Evolutionary conservation across 1,140 invertebrate species (phyloP), one percentile per base, ranked within the genome.

Genomic region (Leptonema lineaticorne): DNA sequence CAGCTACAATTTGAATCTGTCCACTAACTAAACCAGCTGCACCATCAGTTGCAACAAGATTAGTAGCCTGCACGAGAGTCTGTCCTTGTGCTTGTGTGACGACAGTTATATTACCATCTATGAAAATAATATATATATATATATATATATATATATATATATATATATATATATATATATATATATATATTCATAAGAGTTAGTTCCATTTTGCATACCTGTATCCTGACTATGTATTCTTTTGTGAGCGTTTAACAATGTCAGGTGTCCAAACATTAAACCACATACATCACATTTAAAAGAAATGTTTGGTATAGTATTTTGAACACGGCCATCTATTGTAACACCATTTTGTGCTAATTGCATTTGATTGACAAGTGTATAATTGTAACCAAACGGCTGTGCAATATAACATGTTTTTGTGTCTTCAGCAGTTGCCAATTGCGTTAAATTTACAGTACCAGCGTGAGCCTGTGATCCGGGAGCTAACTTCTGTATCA

Each of bases 261-360:
- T 87, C 65, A 92, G 81, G 75, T 93, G 91, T 1, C 87, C 87
- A 77, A 93, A 93, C 80, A 92, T 90, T 29, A 92, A 78, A 26
- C 91, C 91, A 76, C 92, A 93, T 2, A 92, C 88, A 78, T 93
- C 92, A 78, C 92, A 93, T 79, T 93, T 93, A 76, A 91, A 92
- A 67, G 90, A 92, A 14, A 91, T 90, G 74, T 90, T 89, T 18
- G 87, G 89, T 73, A 91, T 90, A 50, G 90, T 85, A 74, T 88
- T 88, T 74, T 85, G 81, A n/a, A 83, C 77, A 56, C 68, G 41
- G n/a, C 65, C 63, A 22, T 72, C 68, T 16, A 69, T 69, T 14
- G 64, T 57, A 57, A 73, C 72, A 18, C 81, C 80, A 75, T 82
- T 82, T 29, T 84, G 84, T 24, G 84, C 84, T 63, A 86, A 78